Base-by-base conservation (phyloP, 2,797 vertebrate species). In the Crocidura indochinensis region DNA sequence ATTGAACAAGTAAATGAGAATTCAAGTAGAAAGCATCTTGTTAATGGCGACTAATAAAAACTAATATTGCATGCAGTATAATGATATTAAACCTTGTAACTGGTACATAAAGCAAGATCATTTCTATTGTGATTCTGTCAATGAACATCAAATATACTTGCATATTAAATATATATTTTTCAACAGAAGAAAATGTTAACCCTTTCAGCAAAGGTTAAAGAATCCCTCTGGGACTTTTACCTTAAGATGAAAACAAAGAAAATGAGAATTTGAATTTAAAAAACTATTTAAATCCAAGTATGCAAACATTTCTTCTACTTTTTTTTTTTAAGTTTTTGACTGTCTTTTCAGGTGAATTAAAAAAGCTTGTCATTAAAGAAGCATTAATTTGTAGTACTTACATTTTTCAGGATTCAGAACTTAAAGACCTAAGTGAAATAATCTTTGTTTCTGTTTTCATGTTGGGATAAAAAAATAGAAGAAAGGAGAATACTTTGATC, bases 21-120 rank as follows among this genome's bases (percentile, higher is more conserved):
- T 97, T 93, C 96, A 87, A 97, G 96, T 98, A 97, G 97, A 98
- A 98, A 98, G 97, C 97, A 98, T 97, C 97, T 97, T 98, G 97
- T 98, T 98, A 98, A 98, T 98, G 97, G 97, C 5, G 95, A 98
- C 98, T 98, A 98, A 98, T 98, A 98, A 98, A 98, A 98, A 97
- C 98, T 98, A 98, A 98, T 98, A 98, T 97, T 91, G 98, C 98
- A 98, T 98, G 97, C 97, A 98, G 93, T 97, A 98, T 98, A 98
- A 98, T 97, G 98, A 98, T 98, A 98, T 97, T 98, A 98, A 97
- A 98, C 97, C 97, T 98, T 97, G 97, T 97, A 97, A 97, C 97
- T 97, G 98, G 97, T 98, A 98, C 98, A 98, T 98, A 98, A 98
- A 98, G 98, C 97, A 98, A 98, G 97, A 97, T 93, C 96, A 96